Percentiles rank a stretch among this genome's conserved stretches.
phyloP scores from a whole-genome alignment of 2,113 vertebrate genomes.

The Ondatra zibethicus region DNA sequence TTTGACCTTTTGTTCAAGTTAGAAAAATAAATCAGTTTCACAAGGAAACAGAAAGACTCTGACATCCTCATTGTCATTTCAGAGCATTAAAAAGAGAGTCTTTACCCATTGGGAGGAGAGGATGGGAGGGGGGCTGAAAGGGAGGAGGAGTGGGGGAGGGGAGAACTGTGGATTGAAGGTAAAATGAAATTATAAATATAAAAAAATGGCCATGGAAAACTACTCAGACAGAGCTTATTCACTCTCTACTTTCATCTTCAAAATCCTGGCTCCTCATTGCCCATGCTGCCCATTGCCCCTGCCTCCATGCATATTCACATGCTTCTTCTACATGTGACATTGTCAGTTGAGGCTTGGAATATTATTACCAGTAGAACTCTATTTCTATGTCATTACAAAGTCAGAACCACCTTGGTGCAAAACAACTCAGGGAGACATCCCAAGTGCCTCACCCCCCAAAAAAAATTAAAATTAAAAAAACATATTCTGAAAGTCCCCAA shows the following conservation, averaged over 20 bases:
- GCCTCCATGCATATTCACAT: too few relatives aligned
- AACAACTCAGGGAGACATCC: background rate
- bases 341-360: background rate
- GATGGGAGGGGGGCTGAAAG: too few relatives aligned
- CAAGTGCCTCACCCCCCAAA: background rate
- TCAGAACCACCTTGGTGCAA: background rate
- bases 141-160: too few relatives aligned
- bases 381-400: background rate
- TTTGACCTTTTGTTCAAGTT: slow-evolving; percentile 62
- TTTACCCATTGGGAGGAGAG: too few relatives aligned
- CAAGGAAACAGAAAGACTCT: background rate
- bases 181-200: too few relatives aligned
- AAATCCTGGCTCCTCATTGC: background rate
- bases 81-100: background rate
- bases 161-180: too few relatives aligned
- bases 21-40: slow-evolving; percentile 7
- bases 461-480: background rate
- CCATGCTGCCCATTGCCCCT: background rate
- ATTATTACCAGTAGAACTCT: background rate
- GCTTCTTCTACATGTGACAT: background rate
- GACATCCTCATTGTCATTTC: background rate
- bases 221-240: background rate
- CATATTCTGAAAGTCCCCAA: background rate
- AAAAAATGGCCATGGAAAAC: background rate
- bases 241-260: background rate